Percentiles rank a stretch among this genome's conserved stretches.
These are phyloP conservation scores for Neocrepidodera transversa DNA, from an alignment of 2,888 invertebrate genomes.

Conservation along the genomic window DNA sequence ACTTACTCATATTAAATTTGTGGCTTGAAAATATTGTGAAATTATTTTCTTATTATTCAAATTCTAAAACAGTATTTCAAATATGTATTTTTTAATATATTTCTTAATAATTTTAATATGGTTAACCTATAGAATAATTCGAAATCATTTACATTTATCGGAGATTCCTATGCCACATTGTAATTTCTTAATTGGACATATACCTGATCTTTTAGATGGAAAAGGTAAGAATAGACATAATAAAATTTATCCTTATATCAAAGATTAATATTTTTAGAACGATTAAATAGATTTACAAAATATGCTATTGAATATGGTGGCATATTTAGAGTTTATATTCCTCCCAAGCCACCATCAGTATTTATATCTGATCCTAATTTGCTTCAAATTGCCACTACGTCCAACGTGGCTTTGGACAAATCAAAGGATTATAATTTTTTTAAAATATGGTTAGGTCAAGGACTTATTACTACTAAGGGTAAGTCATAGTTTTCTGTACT, in stretches of 20 bases:
- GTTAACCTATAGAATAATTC: background rate
- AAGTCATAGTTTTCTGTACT: too few species aligned
- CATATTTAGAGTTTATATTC: constrained; percentile 27
- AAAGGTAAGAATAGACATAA: constrained; percentile 3
- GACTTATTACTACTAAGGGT: constrained; percentile 27
- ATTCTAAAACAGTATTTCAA: too few species aligned
- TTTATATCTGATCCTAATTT: constrained; percentile 21
- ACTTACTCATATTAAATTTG: too few species aligned
- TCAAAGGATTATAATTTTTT: constrained; percentile 17
- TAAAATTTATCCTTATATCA: too few species aligned
- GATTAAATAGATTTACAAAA: constrained; percentile 20
- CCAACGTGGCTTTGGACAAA: constrained; percentile 20
- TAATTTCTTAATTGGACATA: constrained; percentile 10
- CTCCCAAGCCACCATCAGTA: constrained; percentile 24
- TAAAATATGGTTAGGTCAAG: constrained; percentile 25
- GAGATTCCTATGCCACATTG: constrained; percentile 8
- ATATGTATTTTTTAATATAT: background rate
- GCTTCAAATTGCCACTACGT: constrained; percentile 13
- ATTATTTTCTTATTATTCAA: too few species aligned
- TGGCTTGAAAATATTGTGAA: too few species aligned
- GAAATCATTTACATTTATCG: background rate
- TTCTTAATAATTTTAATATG: background rate
- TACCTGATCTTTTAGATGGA: background rate
- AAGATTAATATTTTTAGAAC: constrained; percentile 22
- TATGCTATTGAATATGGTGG: constrained; percentile 17